A percentile compares a stretch with the other conserved stretches of the same genome.
Evolutionary conservation across 2,797 vertebrate species (phyloP).

Genomic region (Neosilurus mollespiculum): DNA sequence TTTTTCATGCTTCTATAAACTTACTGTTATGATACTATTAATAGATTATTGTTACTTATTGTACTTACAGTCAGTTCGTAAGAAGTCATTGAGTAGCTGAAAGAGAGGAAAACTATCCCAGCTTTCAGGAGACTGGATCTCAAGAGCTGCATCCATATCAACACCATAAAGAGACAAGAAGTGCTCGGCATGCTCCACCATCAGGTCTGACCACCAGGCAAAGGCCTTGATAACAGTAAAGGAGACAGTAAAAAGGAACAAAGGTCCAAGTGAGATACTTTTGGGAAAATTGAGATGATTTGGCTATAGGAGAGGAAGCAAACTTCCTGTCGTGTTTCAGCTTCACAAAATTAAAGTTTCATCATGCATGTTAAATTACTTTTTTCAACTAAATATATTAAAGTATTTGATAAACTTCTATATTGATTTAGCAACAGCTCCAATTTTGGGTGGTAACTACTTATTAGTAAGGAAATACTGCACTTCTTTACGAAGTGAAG

Average conservation of each 20-base stretch:
- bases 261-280: conserved; percentile 27
- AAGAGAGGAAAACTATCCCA: conserved; percentile 99
- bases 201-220: conserved; percentile 99
- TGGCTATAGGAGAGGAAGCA: conserved; percentile 21
- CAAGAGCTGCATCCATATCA: conserved; percentile 96
- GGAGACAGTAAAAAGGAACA: conserved; percentile 24
- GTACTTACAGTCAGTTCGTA: conserved; percentile 92
- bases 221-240: conserved; percentile 83
- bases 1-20: neutral
- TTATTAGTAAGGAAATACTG: neutral
- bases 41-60: conserved; percentile 3
- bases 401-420: neutral
- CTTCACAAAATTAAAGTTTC: neutral
- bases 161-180: conserved; percentile 96
- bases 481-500: neutral
- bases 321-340: conserved; percentile 35
- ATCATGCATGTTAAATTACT: neutral
- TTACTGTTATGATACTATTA: neutral
- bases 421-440: neutral
- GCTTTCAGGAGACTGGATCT: conserved; percentile 96
- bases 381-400: neutral
- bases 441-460: neutral
- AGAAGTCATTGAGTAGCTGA: conserved; percentile 98
- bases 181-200: conserved; percentile 98
- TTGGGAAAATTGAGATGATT: conserved; percentile 53